Evolutionary conservation across 2,888 invertebrate genomes (phyloP).

Genomic region (Adela reaumurella): DNA sequence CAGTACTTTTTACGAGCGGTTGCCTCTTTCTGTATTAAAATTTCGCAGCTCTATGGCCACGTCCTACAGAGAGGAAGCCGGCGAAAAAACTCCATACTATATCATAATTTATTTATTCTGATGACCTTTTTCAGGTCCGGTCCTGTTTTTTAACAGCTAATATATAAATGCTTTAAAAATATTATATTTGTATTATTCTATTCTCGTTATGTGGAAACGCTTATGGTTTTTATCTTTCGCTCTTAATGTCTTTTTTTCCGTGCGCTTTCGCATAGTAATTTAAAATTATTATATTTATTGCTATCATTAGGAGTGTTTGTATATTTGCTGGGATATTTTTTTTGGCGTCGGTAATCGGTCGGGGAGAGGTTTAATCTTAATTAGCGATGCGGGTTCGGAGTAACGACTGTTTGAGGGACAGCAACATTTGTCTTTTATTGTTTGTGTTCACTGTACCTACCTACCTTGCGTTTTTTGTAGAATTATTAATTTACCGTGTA

Average conservation of each 20-base stretch:
- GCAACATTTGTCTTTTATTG: too few species aligned
- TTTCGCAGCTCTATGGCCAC: constrained; percentile 21
- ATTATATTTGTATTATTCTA: constrained; percentile 21
- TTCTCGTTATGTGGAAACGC: constrained; percentile 39
- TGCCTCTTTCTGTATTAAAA: too few species aligned
- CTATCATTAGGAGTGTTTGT: constrained; percentile 13
- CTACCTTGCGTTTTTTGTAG: too few species aligned
- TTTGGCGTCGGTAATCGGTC: too few species aligned
- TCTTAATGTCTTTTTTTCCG: constrained; percentile 33
- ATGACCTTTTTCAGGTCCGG: constrained; percentile 41
- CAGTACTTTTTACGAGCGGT: too few species aligned
- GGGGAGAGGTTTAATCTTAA: too few species aligned
- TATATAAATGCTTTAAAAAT: constrained; percentile 38
- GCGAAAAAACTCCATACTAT: constrained; percentile 36
- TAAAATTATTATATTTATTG: constrained; percentile 54
- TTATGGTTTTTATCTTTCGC: constrained; percentile 34
- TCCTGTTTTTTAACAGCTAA: constrained; percentile 32
- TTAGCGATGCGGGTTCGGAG: too few species aligned
- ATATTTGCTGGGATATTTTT: too few species aligned
- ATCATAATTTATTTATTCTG: constrained; percentile 54
- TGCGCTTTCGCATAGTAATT: constrained; percentile 39
- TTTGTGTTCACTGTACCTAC: too few species aligned
- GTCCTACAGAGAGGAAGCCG: constrained; percentile 26
- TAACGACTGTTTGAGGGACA: too few species aligned
- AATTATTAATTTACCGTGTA: too few species aligned